phyloP scores from a whole-genome alignment of 2,888 invertebrate species.

The Cryptus viduatorius region DNA sequence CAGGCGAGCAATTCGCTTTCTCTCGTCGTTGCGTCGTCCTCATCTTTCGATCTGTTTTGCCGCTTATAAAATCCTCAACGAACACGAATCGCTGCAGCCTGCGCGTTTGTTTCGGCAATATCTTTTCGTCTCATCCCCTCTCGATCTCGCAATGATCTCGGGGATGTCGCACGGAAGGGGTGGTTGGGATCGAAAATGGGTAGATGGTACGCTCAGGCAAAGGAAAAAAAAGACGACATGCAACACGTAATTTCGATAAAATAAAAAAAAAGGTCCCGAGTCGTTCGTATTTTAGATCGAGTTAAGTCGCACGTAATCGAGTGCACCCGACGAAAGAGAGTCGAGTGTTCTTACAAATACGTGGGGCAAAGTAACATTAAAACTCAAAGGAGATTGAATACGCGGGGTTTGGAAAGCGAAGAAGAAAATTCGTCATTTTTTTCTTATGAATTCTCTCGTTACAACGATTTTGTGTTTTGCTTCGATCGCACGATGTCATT shows the following conservation, averaged over 20 bases:
- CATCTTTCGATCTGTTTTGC: slow-evolving; percentile 45
- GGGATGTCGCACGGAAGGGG: neutral
- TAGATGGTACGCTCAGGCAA: too few relatives aligned
- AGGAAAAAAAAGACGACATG: too few relatives aligned
- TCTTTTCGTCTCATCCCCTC: neutral
- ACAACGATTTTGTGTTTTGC: neutral
- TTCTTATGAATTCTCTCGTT: slow-evolving; percentile 1
- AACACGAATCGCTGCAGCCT: neutral
- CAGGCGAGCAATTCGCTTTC: slow-evolving; percentile 71
- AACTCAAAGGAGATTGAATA: too few relatives aligned
- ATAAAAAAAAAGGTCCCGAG: too few relatives aligned
- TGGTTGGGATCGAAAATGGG: too few relatives aligned
- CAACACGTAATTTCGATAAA: too few relatives aligned
- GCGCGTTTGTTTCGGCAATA: slow-evolving; percentile 10
- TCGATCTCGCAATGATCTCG: neutral
- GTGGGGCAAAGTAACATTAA: too few relatives aligned
- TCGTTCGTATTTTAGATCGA: too few relatives aligned
- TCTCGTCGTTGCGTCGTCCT: slow-evolving; percentile 47
- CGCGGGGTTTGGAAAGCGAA: neutral
- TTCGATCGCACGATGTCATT: slow-evolving; percentile 21
- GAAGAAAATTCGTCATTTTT: slow-evolving; percentile 24
- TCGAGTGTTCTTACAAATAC: too few relatives aligned
- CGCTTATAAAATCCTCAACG: slow-evolving; percentile 18
- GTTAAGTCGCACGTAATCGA: too few relatives aligned
- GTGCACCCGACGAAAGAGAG: too few relatives aligned